These are phyloP conservation scores for Pocillopora verrucosa DNA, from an alignment of 64 coral and sea anemone species.

Conservation along the genomic window DNA sequence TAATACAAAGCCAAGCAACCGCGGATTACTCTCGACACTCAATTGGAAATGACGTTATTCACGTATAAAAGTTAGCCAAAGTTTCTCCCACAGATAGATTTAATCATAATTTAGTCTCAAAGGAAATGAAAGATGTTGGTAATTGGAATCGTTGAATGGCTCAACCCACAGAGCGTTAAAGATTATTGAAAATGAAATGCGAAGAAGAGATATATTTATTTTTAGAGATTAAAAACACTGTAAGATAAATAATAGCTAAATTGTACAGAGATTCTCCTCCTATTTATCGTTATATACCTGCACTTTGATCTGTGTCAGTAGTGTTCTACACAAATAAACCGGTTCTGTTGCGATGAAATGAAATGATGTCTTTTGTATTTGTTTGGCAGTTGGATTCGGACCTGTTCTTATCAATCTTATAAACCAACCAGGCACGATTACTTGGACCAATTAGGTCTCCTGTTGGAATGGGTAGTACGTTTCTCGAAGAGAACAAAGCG, in stretches of 20 bases:
- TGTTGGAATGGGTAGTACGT: too few species aligned
- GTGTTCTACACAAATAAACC: background rate
- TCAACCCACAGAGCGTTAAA: background rate
- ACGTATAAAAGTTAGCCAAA: background rate
- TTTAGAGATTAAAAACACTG: conserved; percentile 40
- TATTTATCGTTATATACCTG: conserved; percentile 38
- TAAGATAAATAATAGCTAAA: conserved; percentile 36
- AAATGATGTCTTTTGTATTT: background rate
- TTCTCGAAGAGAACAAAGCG: too few species aligned
- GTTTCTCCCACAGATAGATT: background rate
- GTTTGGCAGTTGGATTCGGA: too few species aligned
- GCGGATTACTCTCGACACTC: too few species aligned
- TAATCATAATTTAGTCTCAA: background rate
- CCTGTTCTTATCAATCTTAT: too few species aligned
- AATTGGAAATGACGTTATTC: too few species aligned
- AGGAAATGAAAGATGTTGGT: background rate
- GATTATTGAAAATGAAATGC: conserved; percentile 10
- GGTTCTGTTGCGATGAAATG: background rate
- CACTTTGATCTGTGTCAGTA: conserved; percentile 39
- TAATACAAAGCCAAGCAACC: too few species aligned
- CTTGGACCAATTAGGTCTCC: too few species aligned
- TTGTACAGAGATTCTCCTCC: conserved; percentile 30
- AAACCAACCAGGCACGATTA: too few species aligned
- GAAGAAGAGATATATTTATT: conserved; percentile 57
- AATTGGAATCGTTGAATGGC: background rate